Conservation (phyloP, 1,140 invertebrate species). For the Lethrus apterus region DNA sequence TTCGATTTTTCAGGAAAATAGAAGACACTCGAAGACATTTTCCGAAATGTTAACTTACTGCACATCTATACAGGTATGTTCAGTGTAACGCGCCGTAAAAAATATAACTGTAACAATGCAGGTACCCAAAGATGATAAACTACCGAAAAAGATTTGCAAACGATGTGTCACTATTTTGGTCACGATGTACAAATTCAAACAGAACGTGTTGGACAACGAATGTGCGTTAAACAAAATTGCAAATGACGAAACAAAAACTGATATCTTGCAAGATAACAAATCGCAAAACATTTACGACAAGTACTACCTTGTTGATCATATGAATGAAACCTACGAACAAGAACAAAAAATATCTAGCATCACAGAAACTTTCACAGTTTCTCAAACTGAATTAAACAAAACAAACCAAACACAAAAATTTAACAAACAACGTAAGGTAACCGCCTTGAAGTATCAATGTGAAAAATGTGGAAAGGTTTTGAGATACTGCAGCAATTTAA, state of each 20-base stretch:
- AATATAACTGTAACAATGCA: constrained; percentile 14
- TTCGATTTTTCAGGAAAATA: too few relatives aligned
- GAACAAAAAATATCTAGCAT: too few relatives aligned
- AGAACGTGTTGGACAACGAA: constrained; percentile 16
- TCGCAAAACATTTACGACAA: too few relatives aligned
- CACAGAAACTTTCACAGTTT: constrained; percentile 17
- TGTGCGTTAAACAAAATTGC: too few relatives aligned
- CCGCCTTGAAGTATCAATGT: constrained; percentile 21
- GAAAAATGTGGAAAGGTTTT: constrained; percentile 26
- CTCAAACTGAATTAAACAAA: constrained; percentile 4
- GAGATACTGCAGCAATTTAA: constrained; percentile 23
- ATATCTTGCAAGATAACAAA: too few relatives aligned
- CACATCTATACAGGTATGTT: neutral
- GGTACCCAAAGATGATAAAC: constrained; percentile 25
- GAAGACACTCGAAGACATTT: neutral
- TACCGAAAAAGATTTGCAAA: constrained; percentile 27
- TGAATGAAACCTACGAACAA: too few relatives aligned
- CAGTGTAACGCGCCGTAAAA: neutral
- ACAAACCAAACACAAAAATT: neutral
- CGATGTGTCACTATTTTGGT: constrained; percentile 30
- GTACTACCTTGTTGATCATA: too few relatives aligned
- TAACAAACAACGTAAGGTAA: constrained; percentile 1
- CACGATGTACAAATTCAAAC: constrained; percentile 31
- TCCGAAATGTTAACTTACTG: constrained; percentile 1
- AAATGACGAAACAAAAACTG: too few relatives aligned